Evolutionary conservation across 1,140 invertebrate species (phyloP).

Genomic region (Danaus plexippus): DNA sequence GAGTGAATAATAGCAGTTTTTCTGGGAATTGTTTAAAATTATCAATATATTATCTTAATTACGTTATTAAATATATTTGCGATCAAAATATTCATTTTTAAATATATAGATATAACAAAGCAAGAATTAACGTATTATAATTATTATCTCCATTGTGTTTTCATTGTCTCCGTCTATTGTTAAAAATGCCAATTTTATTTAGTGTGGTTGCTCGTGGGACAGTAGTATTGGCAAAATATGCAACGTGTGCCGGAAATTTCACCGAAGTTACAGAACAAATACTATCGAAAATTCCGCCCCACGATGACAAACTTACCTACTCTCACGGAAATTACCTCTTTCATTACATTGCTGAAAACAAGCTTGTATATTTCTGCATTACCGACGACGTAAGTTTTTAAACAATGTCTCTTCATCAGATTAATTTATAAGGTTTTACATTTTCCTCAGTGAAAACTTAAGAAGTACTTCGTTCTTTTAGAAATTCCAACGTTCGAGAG

Average conservation of each 20-base stretch:
- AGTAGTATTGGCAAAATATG: constrained; percentile 91
- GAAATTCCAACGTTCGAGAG: constrained; percentile 93
- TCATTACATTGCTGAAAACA: constrained; percentile 91
- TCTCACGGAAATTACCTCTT: constrained; percentile 94
- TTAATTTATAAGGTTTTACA: neutral
- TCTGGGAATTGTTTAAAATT: too few species aligned
- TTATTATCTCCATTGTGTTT: constrained; percentile 26
- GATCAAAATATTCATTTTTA: too few species aligned
- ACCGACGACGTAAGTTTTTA: constrained; percentile 90
- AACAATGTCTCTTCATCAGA: neutral
- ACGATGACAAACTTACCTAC: constrained; percentile 92
- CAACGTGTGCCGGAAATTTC: constrained; percentile 93
- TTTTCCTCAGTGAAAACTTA: neutral
- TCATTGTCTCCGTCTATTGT: constrained; percentile 13
- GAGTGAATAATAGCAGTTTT: too few species aligned
- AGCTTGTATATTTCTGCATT: constrained; percentile 93
- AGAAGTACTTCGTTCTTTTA: constrained; percentile 69
- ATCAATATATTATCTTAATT: too few species aligned
- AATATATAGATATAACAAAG: constrained; percentile 1
- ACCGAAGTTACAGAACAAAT: constrained; percentile 94
- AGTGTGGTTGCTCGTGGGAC: constrained; percentile 89
- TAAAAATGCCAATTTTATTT: constrained; percentile 88
- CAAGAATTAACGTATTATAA: constrained; percentile 1
- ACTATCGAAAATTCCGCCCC: constrained; percentile 84
- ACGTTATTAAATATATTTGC: too few species aligned